Base-by-base conservation (phyloP, 2,888 invertebrate genomes). In the Lasioglossum villosulum region DNA sequence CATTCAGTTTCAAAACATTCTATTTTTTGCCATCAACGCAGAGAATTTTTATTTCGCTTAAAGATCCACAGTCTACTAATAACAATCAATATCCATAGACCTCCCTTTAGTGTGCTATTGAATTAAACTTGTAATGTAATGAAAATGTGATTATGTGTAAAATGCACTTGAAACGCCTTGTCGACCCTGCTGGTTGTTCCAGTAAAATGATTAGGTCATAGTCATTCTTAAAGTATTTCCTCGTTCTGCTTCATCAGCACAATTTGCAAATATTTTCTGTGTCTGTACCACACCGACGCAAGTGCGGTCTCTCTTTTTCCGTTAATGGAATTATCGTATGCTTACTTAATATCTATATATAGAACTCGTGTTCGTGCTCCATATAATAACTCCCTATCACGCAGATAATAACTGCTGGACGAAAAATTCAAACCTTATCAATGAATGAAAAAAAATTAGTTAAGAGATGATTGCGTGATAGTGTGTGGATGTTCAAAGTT, bases 321-420 rank as follows among this genome's bases (percentile, higher is more conserved):
- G 86, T 90, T 91, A 91, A 91, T 90, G 83, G 89, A 90, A 90
- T 91, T 89, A 91, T 91, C 88, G 71, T 75, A 45, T 81, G 83
- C 91, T 91, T 91, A 90, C 88, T 88, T 90, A 91, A 91, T 84
- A 81, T 27, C 90, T 91, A 91, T 90, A 91, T 89, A 91, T 91
- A 91, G 90, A 82, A 66, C 72, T 72, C 72, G 42, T 42, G 81
- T 86, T 68, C 81, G 81, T 78, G 83, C 52, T 81, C 83, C 27
- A 78, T 68, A 83, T 82, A 82, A 34, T 78, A 37, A 34, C 48
- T 4, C 42, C 68, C 12, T 88, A 81, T 85, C 87, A 37, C 59
- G 4, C 1, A 71, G 82, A 84, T 86, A 85, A 37, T 6, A 27
- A 45, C 56, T 74, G 56, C 37, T 42, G 42, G 48, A 5, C 56